phyloP scores from a whole-genome alignment of 2,113 vertebrate species.

The Mobula hypostoma region DNA sequence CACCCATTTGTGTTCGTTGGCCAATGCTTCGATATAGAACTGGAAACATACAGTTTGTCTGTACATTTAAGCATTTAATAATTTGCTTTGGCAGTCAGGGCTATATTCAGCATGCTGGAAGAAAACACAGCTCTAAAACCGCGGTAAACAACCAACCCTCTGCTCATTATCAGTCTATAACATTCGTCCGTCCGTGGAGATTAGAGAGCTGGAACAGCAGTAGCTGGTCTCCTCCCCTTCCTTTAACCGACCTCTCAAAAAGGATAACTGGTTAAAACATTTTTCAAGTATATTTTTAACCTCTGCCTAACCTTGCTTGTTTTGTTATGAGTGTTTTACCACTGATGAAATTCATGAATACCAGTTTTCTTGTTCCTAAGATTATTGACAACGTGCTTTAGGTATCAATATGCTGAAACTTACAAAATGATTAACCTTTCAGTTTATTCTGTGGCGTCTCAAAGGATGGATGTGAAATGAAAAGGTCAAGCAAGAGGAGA shows the following conservation, averaged over 20 bases:
- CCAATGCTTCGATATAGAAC: not conserved
- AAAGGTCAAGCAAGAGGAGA: not conserved
- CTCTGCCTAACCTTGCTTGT: not conserved
- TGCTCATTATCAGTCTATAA: constrained; percentile 8
- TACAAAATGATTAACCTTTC: not conserved
- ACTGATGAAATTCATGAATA: not conserved
- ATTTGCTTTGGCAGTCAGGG: not conserved
- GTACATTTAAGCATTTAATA: not conserved
- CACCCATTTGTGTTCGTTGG: not conserved
- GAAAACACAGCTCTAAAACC: not conserved
- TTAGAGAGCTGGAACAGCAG: constrained; percentile 2
- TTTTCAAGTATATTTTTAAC: not conserved
- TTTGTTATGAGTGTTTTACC: not conserved
- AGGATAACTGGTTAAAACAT: constrained; percentile 4
- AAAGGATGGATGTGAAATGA: not conserved
- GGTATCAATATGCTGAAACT: not conserved
- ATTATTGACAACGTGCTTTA: too few species aligned
- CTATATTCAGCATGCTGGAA: not conserved
- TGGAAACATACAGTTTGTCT: not conserved
- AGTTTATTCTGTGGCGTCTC: not conserved
- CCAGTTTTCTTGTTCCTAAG: not conserved
- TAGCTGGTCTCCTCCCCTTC: not conserved
- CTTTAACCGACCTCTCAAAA: not conserved
- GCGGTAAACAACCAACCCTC: constrained; percentile 14
- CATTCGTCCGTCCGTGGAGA: not conserved